Base-by-base conservation (phyloP, 2,888 invertebrate species). In the Aphrophora alni region DNA sequence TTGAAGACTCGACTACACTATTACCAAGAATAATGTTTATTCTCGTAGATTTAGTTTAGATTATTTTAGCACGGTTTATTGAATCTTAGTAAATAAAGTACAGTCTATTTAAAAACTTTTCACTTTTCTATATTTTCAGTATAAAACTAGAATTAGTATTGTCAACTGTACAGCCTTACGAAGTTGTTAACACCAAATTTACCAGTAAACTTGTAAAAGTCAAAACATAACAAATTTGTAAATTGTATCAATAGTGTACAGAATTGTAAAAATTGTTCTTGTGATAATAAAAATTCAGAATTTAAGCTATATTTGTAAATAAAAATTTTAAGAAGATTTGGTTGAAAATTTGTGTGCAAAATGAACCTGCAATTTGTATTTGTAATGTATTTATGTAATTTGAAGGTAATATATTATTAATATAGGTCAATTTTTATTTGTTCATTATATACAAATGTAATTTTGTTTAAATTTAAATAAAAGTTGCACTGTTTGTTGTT, bases 401-500 rank as follows among this genome's bases (percentile, higher is more conserved):
- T 3, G 21, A 59, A 59, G 59, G n/a, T 59, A 59, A 59, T 59
- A 59, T 59, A 59, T 59, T 21, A 59, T 2, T 21, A 7, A 44
- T 10, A 10, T 10, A 14, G 5, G 5, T 1, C 5, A 21, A 5
- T n/a, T 59, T 59, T 44, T 7, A 44, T 44, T 59, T 21, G 21
- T 59, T 59, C 14, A 59, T 59, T 21, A 5, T 21, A 44, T 33
- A 44, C 3, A 21, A 59, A 59, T 59, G 59, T 59, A 59, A 59
- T 59, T 59, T 59, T 21, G 59, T 59, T 59, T 59, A 59, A 59
- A 59, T 59, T 59, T n/a, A 59, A 59, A 59, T 59, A 59, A 59
- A 59, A 59, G 21, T 21, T 59, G 59, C 59, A 59, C 59, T 59
- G 21, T 59, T 59, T 59, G 2, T 14, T 14, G 10, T 33, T 33